phyloP scores from a whole-genome alignment of 2,888 invertebrate species.

The Marronus borbonicus region DNA sequence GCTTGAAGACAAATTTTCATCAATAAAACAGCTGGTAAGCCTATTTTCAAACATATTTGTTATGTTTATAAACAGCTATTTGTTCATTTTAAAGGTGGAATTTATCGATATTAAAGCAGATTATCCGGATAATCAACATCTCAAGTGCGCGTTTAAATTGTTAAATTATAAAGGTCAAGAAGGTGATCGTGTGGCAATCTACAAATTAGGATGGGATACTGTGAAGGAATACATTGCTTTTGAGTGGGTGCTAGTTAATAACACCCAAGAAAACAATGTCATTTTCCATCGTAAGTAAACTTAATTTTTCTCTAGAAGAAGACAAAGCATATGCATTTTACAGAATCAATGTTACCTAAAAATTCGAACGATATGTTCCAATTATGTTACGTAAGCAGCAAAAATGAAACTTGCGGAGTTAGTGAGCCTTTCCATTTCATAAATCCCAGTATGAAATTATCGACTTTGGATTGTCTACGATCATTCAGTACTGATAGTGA shows the following conservation, averaged over 20 bases:
- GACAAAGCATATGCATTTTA: conserved; percentile 48
- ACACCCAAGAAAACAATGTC: conserved; percentile 55
- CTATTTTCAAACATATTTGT: neutral
- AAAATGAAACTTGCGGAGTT: conserved; percentile 66
- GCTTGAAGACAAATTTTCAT: conserved; percentile 34
- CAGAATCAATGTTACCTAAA: conserved; percentile 64
- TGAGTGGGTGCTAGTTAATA: conserved; percentile 63
- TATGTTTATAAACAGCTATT: conserved; percentile 26
- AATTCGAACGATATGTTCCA: conserved; percentile 65
- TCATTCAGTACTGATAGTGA: conserved; percentile 49
- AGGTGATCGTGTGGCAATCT: conserved; percentile 66
- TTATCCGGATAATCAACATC: conserved; percentile 62
- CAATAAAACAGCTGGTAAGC: conserved; percentile 50
- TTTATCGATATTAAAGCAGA: conserved; percentile 63
- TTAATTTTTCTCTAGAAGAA: neutral
- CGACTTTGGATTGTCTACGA: conserved; percentile 45
- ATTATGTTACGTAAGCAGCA: conserved; percentile 66
- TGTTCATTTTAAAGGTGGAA: conserved; percentile 59
- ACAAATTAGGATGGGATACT: conserved; percentile 66
- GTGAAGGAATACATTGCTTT: conserved; percentile 66
- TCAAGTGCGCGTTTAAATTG: conserved; percentile 62
- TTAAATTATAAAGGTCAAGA: conserved; percentile 64
- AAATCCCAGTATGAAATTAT: conserved; percentile 34
- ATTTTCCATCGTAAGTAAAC: conserved; percentile 63
- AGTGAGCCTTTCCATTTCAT: conserved; percentile 65